Evolutionary conservation across 2,888 invertebrate genomes (phyloP).

Genomic region (Aphidius colemani): DNA sequence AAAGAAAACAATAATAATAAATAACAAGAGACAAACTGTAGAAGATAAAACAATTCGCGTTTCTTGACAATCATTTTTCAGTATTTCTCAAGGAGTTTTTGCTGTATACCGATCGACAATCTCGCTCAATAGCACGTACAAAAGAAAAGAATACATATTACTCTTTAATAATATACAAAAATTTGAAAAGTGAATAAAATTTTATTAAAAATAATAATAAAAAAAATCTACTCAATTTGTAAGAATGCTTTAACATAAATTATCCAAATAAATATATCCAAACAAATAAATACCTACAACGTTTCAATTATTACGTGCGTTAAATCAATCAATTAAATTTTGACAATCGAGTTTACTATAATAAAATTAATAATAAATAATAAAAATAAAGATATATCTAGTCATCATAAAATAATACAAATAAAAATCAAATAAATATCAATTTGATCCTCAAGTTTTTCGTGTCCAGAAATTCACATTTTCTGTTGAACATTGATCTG

Average conservation of each 20-base stretch:
- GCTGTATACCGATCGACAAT: constrained; percentile 29
- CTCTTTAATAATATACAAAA: constrained; percentile 24
- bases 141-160: constrained; percentile 31
- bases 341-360: constrained; percentile 13
- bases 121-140: constrained; percentile 40
- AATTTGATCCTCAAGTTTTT: background rate
- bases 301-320: constrained; percentile 51
- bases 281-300: constrained; percentile 48
- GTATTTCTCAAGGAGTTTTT: constrained; percentile 34
- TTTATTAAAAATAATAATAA: background rate
- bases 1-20: constrained; percentile 9
- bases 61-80: constrained; percentile 55
- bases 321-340: constrained; percentile 17
- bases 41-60: constrained; percentile 1
- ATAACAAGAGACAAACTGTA: background rate
- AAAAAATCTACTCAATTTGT: constrained; percentile 14
- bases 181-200: constrained; percentile 15
- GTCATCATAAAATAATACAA: background rate
- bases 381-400: background rate
- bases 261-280: no score
- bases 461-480: background rate
- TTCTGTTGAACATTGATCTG: constrained; percentile 5
- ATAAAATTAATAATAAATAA: background rate
- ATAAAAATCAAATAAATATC: background rate
- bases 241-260: constrained; percentile 4